Evolutionary conservation across 2,888 invertebrate species (phyloP).

Genomic region (Erebia ligea): DNA sequence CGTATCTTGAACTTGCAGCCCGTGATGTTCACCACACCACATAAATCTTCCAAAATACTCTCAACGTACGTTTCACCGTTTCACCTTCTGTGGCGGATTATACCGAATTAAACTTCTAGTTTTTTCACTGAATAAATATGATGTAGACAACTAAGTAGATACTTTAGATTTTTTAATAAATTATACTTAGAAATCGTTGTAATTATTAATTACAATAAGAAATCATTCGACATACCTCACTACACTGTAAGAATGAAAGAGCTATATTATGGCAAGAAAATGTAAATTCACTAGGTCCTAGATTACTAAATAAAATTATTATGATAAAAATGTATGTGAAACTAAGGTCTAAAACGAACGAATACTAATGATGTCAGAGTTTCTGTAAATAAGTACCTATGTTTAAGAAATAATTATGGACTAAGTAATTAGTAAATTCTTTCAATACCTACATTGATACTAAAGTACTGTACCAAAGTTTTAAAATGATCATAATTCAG

Average conservation of each 20-base stretch:
- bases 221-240: constrained; percentile 10
- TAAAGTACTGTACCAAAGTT: constrained; percentile 15
- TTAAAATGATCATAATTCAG: not conserved
- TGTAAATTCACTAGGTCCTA: not conserved
- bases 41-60: no score
- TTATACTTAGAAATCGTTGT: not conserved
- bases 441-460: constrained; percentile 3
- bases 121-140: no score
- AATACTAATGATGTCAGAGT: not conserved
- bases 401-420: not conserved
- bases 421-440: not conserved
- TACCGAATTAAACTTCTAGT: no score
- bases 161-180: not conserved
- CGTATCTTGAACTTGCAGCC: no score
- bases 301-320: not conserved
- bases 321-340: not conserved
- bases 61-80: no score
- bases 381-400: not conserved
- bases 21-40: no score
- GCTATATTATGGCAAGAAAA: not conserved
- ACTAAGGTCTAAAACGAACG: not conserved
- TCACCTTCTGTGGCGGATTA: no score
- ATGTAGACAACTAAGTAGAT: not conserved
- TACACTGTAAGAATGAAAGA: not conserved
- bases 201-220: not conserved